Evolutionary conservation across 2,113 vertebrate genomes (phyloP), one percentile per base, ranked within the genome.

Genomic region (Amia ocellicauda): DNA sequence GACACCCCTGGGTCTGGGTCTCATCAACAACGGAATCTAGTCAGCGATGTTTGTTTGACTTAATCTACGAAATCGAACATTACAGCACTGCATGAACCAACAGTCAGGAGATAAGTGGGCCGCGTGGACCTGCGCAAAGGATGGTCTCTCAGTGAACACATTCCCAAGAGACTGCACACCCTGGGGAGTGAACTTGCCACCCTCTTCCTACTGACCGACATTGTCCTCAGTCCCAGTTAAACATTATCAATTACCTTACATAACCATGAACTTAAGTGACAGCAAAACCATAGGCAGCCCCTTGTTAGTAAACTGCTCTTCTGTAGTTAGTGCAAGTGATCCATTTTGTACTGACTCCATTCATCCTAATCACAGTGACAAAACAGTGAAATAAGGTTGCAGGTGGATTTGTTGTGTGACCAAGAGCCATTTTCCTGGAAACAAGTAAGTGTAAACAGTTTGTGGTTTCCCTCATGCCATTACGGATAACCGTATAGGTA

Each of bases 401-500:
- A 1, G 26, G 47, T 36, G 50, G 17, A 19, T 31, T 29, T 26
- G 10, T 8, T 14, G 27, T 24, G 58, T 8, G 52, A 64, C 28
- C 42, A n/a, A 19, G 47, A 41, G 57, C 50, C 64, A 24, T 43
- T 1, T 20, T 53, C 42, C 7, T 58, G 27, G 24, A 69, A 68
- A 68, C 54, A 64, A 58, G 58, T 5, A 58, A 58, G 51, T 64
- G 67, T 72, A 72, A 72, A 69, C 65, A 73, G 61, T 50, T 57
- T 24, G 23, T 20, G 51, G 54, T 60, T 23, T 77, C 69, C 3
- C 26, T 70, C 66, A 63, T 67, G 66, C 43, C 8, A 41, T 19
- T 29, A 61, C 23, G 43, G 47, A 66, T 60, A 26, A 27, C 47
- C 23, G 65, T 64, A 69, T n/a, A 45, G 43, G 16, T 19, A 8